phyloP scores from a whole-genome alignment of 2,113 vertebrate genomes.

The Naja naja region DNA sequence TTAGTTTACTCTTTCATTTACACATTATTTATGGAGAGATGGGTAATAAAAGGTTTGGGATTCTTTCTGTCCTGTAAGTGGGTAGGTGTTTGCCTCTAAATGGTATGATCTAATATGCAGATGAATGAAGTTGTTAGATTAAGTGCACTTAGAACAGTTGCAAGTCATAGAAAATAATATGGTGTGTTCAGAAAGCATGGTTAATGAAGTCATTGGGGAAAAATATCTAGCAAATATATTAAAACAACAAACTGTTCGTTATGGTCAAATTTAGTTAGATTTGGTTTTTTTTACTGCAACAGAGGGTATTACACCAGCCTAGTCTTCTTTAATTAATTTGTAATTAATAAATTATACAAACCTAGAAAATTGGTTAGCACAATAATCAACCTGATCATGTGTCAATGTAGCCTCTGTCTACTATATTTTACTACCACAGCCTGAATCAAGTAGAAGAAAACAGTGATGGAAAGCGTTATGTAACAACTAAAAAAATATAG shows the following conservation, averaged over 20 bases:
- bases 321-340: background rate
- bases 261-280: background rate
- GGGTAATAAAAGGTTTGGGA: background rate
- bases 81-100: background rate
- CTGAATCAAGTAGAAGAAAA: background rate
- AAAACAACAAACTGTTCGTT: background rate
- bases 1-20: background rate
- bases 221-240: background rate
- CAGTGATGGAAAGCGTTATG: background rate
- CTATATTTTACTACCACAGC: background rate
- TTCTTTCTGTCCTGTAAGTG: background rate
- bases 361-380: background rate
- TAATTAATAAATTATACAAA: background rate
- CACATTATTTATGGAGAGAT: background rate
- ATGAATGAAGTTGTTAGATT: background rate
- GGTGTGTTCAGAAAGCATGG: background rate
- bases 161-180: background rate
- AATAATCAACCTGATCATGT: background rate
- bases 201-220: background rate
- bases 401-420: background rate
- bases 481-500: background rate
- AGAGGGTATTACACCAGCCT: background rate
- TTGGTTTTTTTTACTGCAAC: background rate
- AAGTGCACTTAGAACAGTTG: background rate
- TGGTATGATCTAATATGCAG: background rate